Conservation (phyloP, 2,113 vertebrate genomes). For the Brienomyrus longianalis region DNA sequence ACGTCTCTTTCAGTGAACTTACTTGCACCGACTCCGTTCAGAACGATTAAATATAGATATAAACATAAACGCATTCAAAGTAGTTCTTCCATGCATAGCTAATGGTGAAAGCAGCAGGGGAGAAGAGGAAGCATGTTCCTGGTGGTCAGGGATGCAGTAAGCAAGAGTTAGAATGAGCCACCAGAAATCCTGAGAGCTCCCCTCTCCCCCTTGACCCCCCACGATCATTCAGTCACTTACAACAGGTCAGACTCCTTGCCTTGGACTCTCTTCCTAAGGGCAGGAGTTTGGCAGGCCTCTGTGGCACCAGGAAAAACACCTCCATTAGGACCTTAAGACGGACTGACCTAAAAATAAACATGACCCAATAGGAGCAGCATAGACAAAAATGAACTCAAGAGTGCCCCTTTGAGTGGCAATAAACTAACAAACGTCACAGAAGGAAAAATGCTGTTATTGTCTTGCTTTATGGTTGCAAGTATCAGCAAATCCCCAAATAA, state of each 20-base stretch:
- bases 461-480: not conserved
- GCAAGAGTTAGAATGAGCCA: conserved; percentile 33
- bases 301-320: conserved; percentile 66
- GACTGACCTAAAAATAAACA: conserved; percentile 40
- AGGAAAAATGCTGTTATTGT: not conserved
- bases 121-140: not conserved
- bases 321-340: conserved; percentile 45
- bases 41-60: not conserved
- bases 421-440: not conserved
- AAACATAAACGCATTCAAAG: not conserved
- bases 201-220: conserved; percentile 32
- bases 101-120: conserved; percentile 32
- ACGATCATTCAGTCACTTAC: conserved; percentile 55
- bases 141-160: conserved; percentile 18
- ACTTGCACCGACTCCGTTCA: not conserved
- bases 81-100: not conserved
- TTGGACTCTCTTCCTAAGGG: conserved; percentile 54
- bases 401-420: not conserved
- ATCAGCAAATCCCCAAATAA: not conserved
- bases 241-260: conserved; percentile 61
- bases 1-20: not conserved
- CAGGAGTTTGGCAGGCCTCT: conserved; percentile 36
- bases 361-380: conserved; percentile 17
- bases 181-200: conserved; percentile 61
- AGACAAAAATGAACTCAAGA: not conserved